Conservation (phyloP, 2,888 invertebrate species). For the Phanerotoma sp. region DNA sequence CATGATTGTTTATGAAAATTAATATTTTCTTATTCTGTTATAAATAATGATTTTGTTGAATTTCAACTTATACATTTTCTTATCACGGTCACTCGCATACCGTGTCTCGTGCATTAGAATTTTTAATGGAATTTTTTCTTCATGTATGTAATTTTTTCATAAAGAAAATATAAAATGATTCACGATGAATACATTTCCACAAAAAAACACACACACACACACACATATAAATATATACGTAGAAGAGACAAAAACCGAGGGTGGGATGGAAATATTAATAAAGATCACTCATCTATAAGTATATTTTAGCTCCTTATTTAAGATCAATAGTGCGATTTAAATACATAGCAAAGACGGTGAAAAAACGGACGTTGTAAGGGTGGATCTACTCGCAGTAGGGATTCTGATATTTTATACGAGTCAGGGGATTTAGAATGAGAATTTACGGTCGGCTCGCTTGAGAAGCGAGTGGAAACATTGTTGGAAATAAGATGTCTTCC, state of each 20-base stretch:
- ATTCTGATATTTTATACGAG: conserved; percentile 52
- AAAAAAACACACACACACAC: background rate
- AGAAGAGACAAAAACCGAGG: background rate
- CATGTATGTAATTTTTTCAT: too few relatives aligned
- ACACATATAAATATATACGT: background rate
- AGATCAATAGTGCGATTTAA: background rate
- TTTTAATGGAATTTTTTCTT: too few relatives aligned
- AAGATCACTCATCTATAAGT: background rate
- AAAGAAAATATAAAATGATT: too few relatives aligned
- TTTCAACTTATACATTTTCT: too few relatives aligned
- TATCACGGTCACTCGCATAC: too few relatives aligned
- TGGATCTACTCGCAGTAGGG: conserved; percentile 15
- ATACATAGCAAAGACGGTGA: conserved; percentile 32
- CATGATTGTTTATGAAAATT: too few relatives aligned
- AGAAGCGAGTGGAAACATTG: conserved; percentile 47
- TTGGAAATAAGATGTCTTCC: conserved; percentile 54
- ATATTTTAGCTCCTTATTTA: background rate
- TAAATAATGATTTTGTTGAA: too few relatives aligned
- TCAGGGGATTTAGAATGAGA: conserved; percentile 54
- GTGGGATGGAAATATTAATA: background rate
- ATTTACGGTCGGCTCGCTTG: conserved; percentile 53
- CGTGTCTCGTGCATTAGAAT: too few relatives aligned
- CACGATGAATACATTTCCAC: too few relatives aligned
- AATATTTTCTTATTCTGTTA: too few relatives aligned
- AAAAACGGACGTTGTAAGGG: conserved; percentile 13